Base-by-base conservation (phyloP, 2,797 vertebrate species). In the Gouania willdenowi region DNA sequence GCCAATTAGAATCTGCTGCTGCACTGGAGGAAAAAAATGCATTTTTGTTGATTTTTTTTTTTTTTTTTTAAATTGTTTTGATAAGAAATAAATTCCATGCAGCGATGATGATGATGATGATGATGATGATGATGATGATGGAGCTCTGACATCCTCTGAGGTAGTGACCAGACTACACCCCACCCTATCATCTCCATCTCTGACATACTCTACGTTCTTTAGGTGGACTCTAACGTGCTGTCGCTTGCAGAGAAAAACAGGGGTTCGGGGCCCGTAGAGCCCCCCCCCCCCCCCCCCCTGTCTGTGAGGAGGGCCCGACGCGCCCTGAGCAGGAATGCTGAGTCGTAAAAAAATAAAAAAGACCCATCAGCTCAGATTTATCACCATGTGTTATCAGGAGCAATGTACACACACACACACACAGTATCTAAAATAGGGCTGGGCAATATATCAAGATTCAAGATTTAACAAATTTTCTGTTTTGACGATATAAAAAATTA, bases 241-340 rank as follows among this genome's bases (percentile, higher is more conserved):
- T 66, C 57, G 36, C 75, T 54, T 26, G 73, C 45, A 57, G 28
- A 17, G 21, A 41, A 1, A 10, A 36, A 2, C 44, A 17, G 3
- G 14, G 15, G 19, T 6, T 5, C 19, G 19, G 19, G 17, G 3
- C 6, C 3, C 2, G 33, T 24, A 23, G 27, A 41, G 47, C 53
- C 5, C 12, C 27, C 25, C 36, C 46, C 37, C 53, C 5, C 12
- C 27, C 25, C 36, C 46, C 37, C 48, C 37, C 38, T 10, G 12
- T 31, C 29, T 59, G 4, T 2, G 19, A 31, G 51, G 50, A 45
- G 61, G 60, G 49, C 8, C n/a, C 55, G 66, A 25, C 35, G 16
- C 57, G n/a, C 66, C 71, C 48, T 26, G 6, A 3, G 27, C 26
- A 52, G 41, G 75, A 83, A 81, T 79, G 71, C 45, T 2, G 5